Evolutionary conservation across 2,113 vertebrate genomes (phyloP), one percentile per base, ranked within the genome.

Genomic region (Nematolebias whitei): DNA sequence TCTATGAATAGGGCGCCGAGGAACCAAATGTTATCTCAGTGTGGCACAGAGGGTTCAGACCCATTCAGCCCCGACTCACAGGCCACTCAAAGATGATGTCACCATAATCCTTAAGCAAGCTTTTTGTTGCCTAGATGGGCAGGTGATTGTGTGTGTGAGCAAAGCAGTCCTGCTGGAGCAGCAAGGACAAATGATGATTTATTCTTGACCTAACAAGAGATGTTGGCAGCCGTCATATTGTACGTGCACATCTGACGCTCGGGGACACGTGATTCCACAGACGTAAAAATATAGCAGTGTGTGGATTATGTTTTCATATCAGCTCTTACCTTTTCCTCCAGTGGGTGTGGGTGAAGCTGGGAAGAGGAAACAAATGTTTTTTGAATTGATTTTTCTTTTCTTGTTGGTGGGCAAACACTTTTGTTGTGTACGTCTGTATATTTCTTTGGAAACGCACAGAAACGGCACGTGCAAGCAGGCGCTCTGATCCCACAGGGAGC

Each of bases 21-120:
- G 88, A 91, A 90, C 88, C 90, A 91, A 93, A 93, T 91, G 92
- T 94, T 94, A 94, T 94, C 93, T 92, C 92, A n/a, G 78, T 64
- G 67, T 91, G 90, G 89, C 92, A 94, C 88, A 90, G 90, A 93
- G 88, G 92, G 90, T 90, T 92, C 91, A 91, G 89, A 85, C 88
- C 91, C 89, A 92, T 93, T 93, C 93, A 93, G 86, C 72, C 79
- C 85, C 80, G 71, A 85, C 87, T 93, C 86, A 89, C 88, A 87
- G 91, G 88, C 91, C 90, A 91, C 85, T 80, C 87, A 84, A 83
- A 92, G 90, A 94, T 94, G 92, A 94, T 93, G 93, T 92, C 91
- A 92, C 90, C 83, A 89, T 93, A 94, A 94, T 93, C 93, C 91
- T 88, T 85, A 87, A 89, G 87, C 87, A 89, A 89, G 85, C 83